These are phyloP conservation scores for Chiloscyllium punctatum DNA, from an alignment of 2,797 vertebrate species.

Conservation along the genomic window DNA sequence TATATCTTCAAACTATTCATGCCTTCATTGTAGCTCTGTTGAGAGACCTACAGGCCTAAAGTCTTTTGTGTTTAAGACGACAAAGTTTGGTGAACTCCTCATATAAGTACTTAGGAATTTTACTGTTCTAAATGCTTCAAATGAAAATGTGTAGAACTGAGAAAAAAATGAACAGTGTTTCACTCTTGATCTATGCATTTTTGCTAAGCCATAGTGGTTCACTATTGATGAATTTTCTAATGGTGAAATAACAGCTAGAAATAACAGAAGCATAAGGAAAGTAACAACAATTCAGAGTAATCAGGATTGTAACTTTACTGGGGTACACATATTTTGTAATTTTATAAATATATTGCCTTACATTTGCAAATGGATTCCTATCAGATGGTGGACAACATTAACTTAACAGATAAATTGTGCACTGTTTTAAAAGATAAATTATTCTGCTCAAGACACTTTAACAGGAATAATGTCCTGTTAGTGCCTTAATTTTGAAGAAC, in stretches of 20 bases:
- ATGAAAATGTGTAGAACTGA: conserved; percentile 45
- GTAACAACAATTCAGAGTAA: conserved; percentile 65
- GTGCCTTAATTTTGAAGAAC: conserved; percentile 92
- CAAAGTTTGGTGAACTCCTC: conserved; percentile 52
- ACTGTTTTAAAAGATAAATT: conserved; percentile 99
- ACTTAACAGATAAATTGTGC: conserved; percentile 96
- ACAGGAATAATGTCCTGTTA: conserved; percentile 84
- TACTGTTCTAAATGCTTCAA: conserved; percentile 54
- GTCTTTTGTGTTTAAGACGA: conserved; percentile 54
- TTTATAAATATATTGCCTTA: conserved; percentile 91
- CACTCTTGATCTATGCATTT: conserved; percentile 96
- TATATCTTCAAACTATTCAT: conserved; percentile 64
- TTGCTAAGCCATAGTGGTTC: conserved; percentile 83
- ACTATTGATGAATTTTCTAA: too few relatives aligned
- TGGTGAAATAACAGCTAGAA: conserved; percentile 69
- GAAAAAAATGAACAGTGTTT: conserved; percentile 63
- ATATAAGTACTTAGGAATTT: conserved; percentile 57
- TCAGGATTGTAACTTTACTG: conserved; percentile 60
- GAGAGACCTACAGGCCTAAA: conserved; percentile 69
- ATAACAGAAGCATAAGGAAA: conserved; percentile 79
- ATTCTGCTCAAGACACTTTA: conserved; percentile 90
- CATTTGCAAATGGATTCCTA: conserved; percentile 66
- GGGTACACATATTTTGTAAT: conserved; percentile 80
- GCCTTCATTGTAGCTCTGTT: conserved; percentile 73
- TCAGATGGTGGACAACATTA: conserved; percentile 86